Percentiles rank a stretch among this genome's conserved stretches.
These are phyloP conservation scores for Melanostigma gelatinosum DNA, from an alignment of 2,113 vertebrate species.

Conservation along the genomic window DNA sequence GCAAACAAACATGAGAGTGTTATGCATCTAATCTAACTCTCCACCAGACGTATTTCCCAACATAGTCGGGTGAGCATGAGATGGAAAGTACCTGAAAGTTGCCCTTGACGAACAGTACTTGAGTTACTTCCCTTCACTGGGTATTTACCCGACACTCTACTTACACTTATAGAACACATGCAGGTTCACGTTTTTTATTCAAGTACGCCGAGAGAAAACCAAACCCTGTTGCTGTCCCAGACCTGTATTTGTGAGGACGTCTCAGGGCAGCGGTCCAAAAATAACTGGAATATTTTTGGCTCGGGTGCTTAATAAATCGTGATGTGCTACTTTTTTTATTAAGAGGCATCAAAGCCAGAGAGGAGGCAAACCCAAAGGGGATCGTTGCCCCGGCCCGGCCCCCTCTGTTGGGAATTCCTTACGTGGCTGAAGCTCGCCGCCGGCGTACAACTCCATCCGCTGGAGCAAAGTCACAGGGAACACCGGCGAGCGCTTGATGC, in stretches of 20 bases:
- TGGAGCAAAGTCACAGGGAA: constrained; percentile 76
- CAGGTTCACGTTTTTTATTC: not conserved
- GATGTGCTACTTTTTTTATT: constrained; percentile 44
- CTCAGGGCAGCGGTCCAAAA: constrained; percentile 33
- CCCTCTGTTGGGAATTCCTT: constrained; percentile 64
- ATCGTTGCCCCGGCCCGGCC: constrained; percentile 11
- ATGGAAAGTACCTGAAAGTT: not conserved
- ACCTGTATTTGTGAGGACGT: constrained; percentile 27
- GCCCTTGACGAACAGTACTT: not conserved
- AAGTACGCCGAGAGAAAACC: constrained; percentile 28
- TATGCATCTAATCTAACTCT: not conserved
- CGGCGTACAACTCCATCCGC: constrained; percentile 54
- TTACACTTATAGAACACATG: not conserved
- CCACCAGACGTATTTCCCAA: not conserved
- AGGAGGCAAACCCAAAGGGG: constrained; percentile 41
- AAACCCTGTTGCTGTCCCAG: constrained; percentile 15
- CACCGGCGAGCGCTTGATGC: constrained; percentile 70
- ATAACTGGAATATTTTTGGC: constrained; percentile 21
- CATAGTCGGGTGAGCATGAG: not conserved
- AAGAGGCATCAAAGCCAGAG: constrained; percentile 33
- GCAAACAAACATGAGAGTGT: not conserved
- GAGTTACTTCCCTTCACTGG: not conserved
- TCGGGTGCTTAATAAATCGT: constrained; percentile 39
- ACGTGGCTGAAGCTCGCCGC: constrained; percentile 46
- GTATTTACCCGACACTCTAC: not conserved